Evolutionary conservation across 2,797 vertebrate genomes (phyloP).

Genomic region (Poeciliopsis turneri): DNA sequence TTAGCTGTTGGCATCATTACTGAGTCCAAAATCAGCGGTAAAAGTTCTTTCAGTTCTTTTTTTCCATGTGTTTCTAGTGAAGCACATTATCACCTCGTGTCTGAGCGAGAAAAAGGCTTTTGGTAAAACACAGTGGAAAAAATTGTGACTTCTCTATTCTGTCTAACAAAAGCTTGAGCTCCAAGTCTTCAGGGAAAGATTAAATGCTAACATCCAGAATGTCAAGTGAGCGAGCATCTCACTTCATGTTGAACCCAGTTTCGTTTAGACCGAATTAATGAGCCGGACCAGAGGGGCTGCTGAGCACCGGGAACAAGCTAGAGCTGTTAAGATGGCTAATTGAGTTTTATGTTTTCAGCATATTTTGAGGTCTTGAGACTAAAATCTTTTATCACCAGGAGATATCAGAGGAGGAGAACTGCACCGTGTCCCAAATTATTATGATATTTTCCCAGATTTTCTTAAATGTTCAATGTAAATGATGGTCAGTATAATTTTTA

Average conservation of each 20-base stretch:
- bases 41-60: background rate
- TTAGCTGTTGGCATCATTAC: background rate
- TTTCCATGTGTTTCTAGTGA: background rate
- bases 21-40: background rate
- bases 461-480: too few relatives aligned
- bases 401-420: constrained; percentile 27
- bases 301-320: constrained; percentile 15
- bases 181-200: background rate
- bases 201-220: background rate
- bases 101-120: background rate
- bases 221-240: constrained; percentile 3
- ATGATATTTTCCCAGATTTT: too few relatives aligned
- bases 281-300: background rate
- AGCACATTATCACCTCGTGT: background rate
- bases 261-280: constrained; percentile 8
- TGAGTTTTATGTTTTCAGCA: constrained; percentile 51
- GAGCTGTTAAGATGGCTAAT: constrained; percentile 50
- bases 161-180: background rate
- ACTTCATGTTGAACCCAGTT: constrained; percentile 15
- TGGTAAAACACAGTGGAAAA: background rate
- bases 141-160: background rate
- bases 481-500: too few relatives aligned
- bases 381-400: constrained; percentile 33
- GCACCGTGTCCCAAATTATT: too few relatives aligned
- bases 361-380: constrained; percentile 42